Evolutionary conservation across 2,797 vertebrate genomes (phyloP).

Genomic region (Fistularia tabacaria): DNA sequence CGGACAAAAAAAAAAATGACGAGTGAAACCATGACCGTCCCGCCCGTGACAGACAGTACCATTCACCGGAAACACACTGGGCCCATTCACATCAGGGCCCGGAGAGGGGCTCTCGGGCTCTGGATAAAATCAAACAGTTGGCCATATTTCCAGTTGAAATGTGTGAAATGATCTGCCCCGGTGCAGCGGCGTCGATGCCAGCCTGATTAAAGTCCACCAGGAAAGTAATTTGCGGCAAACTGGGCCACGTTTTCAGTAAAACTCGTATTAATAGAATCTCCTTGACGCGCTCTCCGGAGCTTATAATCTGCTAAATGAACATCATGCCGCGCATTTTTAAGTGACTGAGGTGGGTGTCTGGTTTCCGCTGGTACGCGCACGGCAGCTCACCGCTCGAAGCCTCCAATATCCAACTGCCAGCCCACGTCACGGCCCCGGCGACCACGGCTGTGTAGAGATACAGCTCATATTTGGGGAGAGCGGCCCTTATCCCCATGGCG

Average conservation of each 20-base stretch:
- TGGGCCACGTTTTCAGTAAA: slow-evolving; percentile 33
- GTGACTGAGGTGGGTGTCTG: neutral
- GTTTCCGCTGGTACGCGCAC: neutral
- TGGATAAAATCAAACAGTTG: slow-evolving; percentile 3
- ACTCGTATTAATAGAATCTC: slow-evolving; percentile 31
- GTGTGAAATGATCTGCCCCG: slow-evolving; percentile 2
- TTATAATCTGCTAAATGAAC: slow-evolving; percentile 15
- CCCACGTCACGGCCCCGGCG: slow-evolving; percentile 81
- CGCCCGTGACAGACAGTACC: slow-evolving; percentile 36
- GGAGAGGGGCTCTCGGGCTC: neutral
- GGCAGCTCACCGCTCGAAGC: slow-evolving; percentile 84
- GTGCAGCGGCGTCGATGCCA: neutral
- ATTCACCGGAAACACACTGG: slow-evolving; percentile 35
- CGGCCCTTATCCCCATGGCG: slow-evolving; percentile 86
- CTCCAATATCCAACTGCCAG: slow-evolving; percentile 85
- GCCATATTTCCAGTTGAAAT: slow-evolving; percentile 1
- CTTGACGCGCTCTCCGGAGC: neutral
- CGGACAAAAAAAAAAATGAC: slow-evolving; percentile 5
- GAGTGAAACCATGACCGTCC: slow-evolving; percentile 19
- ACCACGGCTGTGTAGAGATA: slow-evolving; percentile 86
- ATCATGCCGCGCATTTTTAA: slow-evolving; percentile 10
- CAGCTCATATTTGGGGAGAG: slow-evolving; percentile 85
- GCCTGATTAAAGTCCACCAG: slow-evolving; percentile 10
- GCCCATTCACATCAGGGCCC: slow-evolving; percentile 33
- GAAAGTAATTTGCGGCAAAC: slow-evolving; percentile 30